Evolutionary conservation across 1,140 invertebrate genomes (phyloP), one percentile per base, ranked within the genome.

Genomic region (Trichonephila clavipes): DNA sequence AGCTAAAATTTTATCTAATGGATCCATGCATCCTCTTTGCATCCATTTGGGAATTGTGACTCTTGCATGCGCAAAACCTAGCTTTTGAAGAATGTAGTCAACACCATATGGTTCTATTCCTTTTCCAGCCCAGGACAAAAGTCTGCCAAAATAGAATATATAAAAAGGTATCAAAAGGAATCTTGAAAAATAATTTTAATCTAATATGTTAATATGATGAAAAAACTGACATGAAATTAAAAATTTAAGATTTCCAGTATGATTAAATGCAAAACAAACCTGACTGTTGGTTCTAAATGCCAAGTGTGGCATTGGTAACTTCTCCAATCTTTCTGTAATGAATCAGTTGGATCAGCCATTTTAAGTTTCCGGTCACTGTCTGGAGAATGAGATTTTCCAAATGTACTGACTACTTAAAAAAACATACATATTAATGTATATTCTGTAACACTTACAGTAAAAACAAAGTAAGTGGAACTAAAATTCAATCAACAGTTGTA

Each of bases 21-120:
- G 98, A 96, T 99, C 99, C 97, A 99, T 98, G 94, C 99, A 98
- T 44, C 99, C 99, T 92, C 99, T 96, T 96, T 99, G 99, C 96
- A 99, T 97, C 98, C 99, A 99, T 96, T 99, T 99, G 28, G 99
- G 99, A 95, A 99, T 99, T 61, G 99, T 99, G 69, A 98, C 99
- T 72, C 99, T 97, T 4, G 99, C 99, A 96, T 99, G 99, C 92
- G 98, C 97, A 95, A 99, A 99, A 19, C 99, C 99, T 10, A 99
- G 96, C 96, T 99, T 99, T 96, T 99, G 98, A 61, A 99, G 96
- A 94, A 99, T 99, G 95, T 99, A 99, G 96, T 99, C 99, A 64
- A 99, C 98, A 66, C 99, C 99, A 95, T 99, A 99, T 1, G 99
- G 98, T 96, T 99, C 98, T 94, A 99, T 99, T 94, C 98, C 98